A percentile compares a stretch with the other conserved stretches of the same genome.
Conservation (phyloP, 2,888 invertebrate species). For the Idaea straminata region DNA sequence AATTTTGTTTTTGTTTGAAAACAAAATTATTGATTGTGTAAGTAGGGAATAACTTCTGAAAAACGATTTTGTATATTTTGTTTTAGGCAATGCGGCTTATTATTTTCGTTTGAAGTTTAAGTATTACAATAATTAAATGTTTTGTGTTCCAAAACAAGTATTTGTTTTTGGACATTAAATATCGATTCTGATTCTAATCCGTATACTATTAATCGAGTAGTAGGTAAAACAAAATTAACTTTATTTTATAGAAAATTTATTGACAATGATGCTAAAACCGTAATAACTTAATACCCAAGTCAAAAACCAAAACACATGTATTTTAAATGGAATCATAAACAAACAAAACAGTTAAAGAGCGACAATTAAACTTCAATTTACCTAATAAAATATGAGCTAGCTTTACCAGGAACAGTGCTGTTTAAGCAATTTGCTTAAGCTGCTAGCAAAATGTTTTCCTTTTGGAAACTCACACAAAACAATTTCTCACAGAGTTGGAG, state of each 20-base stretch:
- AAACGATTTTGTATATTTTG: constrained; percentile 15
- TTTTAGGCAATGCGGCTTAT: neutral
- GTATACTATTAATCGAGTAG: no score
- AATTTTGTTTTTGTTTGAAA: constrained; percentile 39
- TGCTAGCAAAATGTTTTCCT: constrained; percentile 74
- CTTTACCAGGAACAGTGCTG: constrained; percentile 37
- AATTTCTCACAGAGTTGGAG: constrained; percentile 63
- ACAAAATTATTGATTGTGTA: neutral
- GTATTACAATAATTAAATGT: neutral
- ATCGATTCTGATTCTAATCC: no score
- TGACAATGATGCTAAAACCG: no score
- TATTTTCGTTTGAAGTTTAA: neutral
- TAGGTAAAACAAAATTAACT: no score
- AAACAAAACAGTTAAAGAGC: constrained; percentile 21
- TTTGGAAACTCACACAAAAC: constrained; percentile 73
- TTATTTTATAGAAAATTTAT: no score
- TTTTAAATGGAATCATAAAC: constrained; percentile 20
- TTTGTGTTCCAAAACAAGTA: neutral
- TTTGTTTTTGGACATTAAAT: neutral
- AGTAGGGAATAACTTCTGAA: constrained; percentile 6
- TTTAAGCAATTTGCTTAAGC: constrained; percentile 72
- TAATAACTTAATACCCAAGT: neutral
- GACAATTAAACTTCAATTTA: constrained; percentile 64
- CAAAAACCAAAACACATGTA: constrained; percentile 6
- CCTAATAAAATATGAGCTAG: constrained; percentile 56